Conservation (phyloP, 2,888 invertebrate genomes). For the Leucozona laternaria region DNA sequence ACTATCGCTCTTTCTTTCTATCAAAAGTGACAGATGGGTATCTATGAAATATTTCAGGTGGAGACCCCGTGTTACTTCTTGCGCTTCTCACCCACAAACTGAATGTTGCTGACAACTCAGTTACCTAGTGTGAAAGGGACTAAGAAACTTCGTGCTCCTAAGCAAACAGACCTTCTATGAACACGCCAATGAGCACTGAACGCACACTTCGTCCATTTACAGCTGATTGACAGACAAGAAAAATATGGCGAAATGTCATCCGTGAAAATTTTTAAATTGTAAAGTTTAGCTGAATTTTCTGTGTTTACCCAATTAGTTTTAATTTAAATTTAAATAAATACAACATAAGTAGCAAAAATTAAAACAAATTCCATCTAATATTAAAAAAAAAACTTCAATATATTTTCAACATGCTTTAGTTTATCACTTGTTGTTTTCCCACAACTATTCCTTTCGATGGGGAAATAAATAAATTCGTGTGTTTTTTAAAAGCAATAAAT, state of each 20-base stretch:
- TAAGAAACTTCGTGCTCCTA: too few relatives aligned
- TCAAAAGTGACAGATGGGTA: too few relatives aligned
- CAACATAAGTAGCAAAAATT: conserved; percentile 29
- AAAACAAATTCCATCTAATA: conserved; percentile 10
- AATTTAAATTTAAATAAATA: conserved; percentile 47
- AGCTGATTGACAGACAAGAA: conserved; percentile 33
- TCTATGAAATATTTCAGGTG: too few relatives aligned
- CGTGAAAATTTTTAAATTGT: conserved; percentile 69
- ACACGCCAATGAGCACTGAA: conserved; percentile 6
- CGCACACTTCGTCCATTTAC: conserved; percentile 23
- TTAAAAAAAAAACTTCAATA: background rate
- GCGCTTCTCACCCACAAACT: too few relatives aligned
- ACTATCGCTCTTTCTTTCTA: too few relatives aligned
- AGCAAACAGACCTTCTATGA: too few relatives aligned
- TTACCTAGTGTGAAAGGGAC: too few relatives aligned
- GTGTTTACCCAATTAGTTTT: conserved; percentile 70
- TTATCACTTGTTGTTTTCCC: background rate
- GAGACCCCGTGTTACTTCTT: too few relatives aligned
- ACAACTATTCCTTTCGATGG: background rate
- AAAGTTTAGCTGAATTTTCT: conserved; percentile 51
- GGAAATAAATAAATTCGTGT: conserved; percentile 18
- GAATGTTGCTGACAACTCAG: too few relatives aligned
- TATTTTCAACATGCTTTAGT: background rate
- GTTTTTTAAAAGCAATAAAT: conserved; percentile 31
- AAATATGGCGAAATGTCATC: conserved; percentile 64